Evolutionary conservation across 2,888 invertebrate genomes (phyloP), one percentile per base, ranked within the genome.

Genomic region (Drosophila lutescens): DNA sequence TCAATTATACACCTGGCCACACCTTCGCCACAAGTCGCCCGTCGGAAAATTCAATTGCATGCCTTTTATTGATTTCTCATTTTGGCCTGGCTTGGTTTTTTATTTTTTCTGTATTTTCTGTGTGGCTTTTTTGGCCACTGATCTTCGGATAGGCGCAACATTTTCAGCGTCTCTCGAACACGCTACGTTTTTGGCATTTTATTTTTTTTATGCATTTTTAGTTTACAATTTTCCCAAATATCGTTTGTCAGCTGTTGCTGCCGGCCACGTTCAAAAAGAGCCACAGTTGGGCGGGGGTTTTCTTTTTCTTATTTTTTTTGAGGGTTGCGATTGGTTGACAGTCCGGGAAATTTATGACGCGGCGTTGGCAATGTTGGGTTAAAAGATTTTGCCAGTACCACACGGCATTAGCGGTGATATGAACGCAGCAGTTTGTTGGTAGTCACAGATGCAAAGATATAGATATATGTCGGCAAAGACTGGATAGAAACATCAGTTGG

Each of bases 121-220:
- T 47, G 43, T 53, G 54, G 56, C 60, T 56, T 50, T 63, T 72
- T 71, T 73, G 73, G 65, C 40, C 60, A 17, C 41, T 58, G 86
- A 83, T 83, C 76, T 74, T 67, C 76, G 86, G 86, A 83, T 83
- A 83, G 79, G 51, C 86, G 49, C 57, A 83, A 83, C 72, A 72
- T 72, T 71, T 71, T 71, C 71, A 57, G 47, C 72, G 56, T 57
- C 71, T 57, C 71, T 71, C 71, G 51, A 55, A 59, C 81, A 84
- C 84, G 86, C 86, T 69, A 86, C 78, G 67, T 76, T 83, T 83
- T 83, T 76, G 84, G 86, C 86, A 78, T 82, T 82, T 54, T 30
- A 15, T 43, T 38, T 40, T 55, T n/a, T 20, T 23, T 4, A 7
- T 15, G 3, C 10, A 20, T 15, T 3, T 12, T 32, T 46, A 57